Evolutionary conservation across 2,888 invertebrate species (phyloP).

Genomic region (Cephus sareptanus): DNA sequence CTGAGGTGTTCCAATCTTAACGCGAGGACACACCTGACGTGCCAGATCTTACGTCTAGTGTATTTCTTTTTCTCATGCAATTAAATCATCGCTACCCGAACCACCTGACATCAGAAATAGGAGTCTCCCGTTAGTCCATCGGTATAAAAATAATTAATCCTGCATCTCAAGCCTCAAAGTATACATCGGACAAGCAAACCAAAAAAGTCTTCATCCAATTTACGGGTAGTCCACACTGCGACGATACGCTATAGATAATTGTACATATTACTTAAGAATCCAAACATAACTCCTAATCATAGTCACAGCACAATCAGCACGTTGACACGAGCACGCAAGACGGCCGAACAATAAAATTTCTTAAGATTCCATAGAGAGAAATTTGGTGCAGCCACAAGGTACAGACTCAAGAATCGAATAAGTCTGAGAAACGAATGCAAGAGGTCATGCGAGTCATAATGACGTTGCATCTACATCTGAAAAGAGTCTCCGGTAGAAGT

Average conservation of each 20-base stretch:
- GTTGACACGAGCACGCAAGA: neutral
- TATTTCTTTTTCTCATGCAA: neutral
- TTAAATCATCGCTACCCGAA: neutral
- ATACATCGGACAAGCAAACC: conserved; percentile 9
- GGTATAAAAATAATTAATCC: neutral
- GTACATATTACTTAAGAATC: neutral
- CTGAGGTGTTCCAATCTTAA: neutral
- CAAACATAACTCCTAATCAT: neutral
- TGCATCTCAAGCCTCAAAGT: neutral
- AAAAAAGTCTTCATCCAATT: neutral
- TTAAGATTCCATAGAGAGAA: neutral
- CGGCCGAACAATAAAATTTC: neutral
- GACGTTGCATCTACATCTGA: neutral
- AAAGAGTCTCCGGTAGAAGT: neutral
- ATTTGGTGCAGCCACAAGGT: neutral
- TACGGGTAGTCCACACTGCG: neutral
- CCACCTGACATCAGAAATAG: neutral
- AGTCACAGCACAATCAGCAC: neutral
- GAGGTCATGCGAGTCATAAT: neutral
- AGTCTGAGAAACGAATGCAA: neutral
- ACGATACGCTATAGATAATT: neutral
- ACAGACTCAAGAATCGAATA: neutral
- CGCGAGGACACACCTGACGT: neutral
- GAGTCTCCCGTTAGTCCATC: neutral
- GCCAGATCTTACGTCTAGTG: neutral